Conservation (phyloP, 2,797 vertebrate genomes). For the Ficedula albicollis region DNA sequence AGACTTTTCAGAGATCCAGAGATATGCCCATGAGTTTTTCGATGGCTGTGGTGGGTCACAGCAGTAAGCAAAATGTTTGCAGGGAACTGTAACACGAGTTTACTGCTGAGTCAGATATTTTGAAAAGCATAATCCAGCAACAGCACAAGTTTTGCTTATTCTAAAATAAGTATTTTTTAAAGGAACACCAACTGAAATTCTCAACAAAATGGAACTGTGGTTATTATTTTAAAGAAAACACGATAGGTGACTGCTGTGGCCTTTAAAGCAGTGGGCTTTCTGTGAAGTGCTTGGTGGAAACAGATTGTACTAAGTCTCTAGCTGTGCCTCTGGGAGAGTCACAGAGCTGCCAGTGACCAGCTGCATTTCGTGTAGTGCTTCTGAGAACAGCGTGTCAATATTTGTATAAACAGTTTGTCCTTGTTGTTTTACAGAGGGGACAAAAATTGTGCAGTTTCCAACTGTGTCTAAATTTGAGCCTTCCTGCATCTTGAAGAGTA, state of each 20-base stretch:
- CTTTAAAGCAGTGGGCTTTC: neutral
- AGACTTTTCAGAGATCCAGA: neutral
- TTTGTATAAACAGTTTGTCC: conserved; percentile 36
- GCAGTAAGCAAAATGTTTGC: neutral
- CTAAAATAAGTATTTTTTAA: neutral
- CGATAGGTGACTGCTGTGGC: neutral
- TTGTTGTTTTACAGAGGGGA: neutral
- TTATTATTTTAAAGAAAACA: neutral
- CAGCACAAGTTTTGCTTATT: neutral
- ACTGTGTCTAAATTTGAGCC: conserved; percentile 17
- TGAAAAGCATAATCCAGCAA: neutral
- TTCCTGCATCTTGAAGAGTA: conserved; percentile 46
- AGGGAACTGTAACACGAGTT: neutral
- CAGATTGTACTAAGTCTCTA: neutral
- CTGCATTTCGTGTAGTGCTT: neutral
- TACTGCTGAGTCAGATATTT: neutral
- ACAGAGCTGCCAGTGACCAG: neutral
- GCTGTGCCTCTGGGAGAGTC: neutral
- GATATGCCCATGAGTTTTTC: neutral
- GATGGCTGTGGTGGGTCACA: neutral
- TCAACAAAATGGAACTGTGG: neutral
- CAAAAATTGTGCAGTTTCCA: neutral
- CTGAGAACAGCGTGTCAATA: neutral
- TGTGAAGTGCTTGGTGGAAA: neutral
- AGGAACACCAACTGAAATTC: neutral